Evolutionary conservation across 2,888 invertebrate genomes (phyloP).

Genomic region (Meteorus colon): DNA sequence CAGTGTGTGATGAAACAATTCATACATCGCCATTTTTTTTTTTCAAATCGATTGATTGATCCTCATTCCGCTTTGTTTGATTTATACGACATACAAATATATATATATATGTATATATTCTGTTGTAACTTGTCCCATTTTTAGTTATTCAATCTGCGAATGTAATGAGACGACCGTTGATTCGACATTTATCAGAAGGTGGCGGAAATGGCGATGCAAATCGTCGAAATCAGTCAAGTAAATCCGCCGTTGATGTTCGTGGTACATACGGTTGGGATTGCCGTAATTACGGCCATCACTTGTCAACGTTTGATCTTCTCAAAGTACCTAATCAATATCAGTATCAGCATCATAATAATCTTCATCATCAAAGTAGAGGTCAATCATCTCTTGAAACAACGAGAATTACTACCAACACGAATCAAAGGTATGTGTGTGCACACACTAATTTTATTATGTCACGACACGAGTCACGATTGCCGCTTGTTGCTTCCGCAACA

Average conservation of each 20-base stretch:
- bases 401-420: constrained; percentile 52
- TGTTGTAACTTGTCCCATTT: neutral
- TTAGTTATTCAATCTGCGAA: constrained; percentile 32
- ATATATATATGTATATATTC: neutral
- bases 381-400: constrained; percentile 44
- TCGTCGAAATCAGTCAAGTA: constrained; percentile 51
- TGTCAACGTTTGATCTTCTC: constrained; percentile 68
- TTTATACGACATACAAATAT: neutral
- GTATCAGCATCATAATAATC: constrained; percentile 8
- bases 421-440: constrained; percentile 65
- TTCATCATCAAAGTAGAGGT: constrained; percentile 57
- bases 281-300: constrained; percentile 67
- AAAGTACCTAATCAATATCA: constrained; percentile 65
- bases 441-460: constrained; percentile 23
- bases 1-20: no score
- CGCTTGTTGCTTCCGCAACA: constrained; percentile 31
- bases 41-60: constrained; percentile 2
- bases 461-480: neutral
- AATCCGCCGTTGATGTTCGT: constrained; percentile 45
- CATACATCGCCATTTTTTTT: neutral
- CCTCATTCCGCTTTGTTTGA: neutral
- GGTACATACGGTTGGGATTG: constrained; percentile 61
- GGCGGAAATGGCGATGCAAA: constrained; percentile 60
- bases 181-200: constrained; percentile 70
- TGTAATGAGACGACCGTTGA: constrained; percentile 69